A percentile compares a stretch with the other conserved stretches of the same genome.
Evolutionary conservation across 2,797 vertebrate genomes (phyloP).

Genomic region (Lithobates sylvaticus): DNA sequence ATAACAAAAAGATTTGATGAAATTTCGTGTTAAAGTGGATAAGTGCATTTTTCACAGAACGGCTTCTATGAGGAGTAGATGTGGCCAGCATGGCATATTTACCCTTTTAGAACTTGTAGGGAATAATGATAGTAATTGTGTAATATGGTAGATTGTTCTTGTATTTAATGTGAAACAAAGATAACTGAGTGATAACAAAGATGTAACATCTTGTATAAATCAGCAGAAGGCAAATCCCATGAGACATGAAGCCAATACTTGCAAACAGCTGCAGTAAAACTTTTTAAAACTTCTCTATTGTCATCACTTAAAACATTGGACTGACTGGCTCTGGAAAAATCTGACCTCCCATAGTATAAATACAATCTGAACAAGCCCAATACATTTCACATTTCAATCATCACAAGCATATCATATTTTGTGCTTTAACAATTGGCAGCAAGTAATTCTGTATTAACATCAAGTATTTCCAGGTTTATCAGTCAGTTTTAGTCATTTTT

Average conservation of each 20-base stretch:
- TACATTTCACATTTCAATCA: neutral
- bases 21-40: neutral
- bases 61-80: too few relatives aligned
- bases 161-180: too few relatives aligned
- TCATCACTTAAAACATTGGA: neutral
- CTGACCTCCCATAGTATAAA: neutral
- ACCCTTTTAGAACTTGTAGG: neutral
- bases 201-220: neutral
- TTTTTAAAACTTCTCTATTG: neutral
- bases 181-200: neutral
- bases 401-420: neutral
- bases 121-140: neutral
- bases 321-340: neutral
- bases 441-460: neutral
- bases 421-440: neutral
- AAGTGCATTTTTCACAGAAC: too few relatives aligned
- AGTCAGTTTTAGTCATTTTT: conserved; percentile 71
- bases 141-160: neutral
- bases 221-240: neutral
- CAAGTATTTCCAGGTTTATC: neutral
- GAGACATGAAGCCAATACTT: neutral
- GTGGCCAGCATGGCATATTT: too few relatives aligned
- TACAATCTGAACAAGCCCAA: neutral
- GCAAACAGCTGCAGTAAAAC: too few relatives aligned
- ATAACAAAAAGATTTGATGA: neutral